Conservation (phyloP, 2,797 vertebrate genomes). For the Sphaeramia orbicularis region DNA sequence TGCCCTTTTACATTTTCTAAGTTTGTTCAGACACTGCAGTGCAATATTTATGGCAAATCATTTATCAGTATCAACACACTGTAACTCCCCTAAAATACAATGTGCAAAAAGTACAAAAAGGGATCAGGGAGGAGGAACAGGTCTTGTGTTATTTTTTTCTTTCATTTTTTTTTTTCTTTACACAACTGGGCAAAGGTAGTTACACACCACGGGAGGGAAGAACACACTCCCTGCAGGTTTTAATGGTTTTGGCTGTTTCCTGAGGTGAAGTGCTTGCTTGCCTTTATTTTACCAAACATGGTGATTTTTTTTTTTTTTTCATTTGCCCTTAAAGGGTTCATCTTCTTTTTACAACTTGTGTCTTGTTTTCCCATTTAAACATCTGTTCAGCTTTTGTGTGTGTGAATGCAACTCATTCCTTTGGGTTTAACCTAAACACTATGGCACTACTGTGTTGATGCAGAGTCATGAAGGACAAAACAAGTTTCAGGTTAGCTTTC, state of each 20-base stretch:
- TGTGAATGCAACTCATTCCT: no score
- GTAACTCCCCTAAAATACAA: constrained; percentile 43
- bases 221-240: constrained; percentile 49
- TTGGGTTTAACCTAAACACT: neutral
- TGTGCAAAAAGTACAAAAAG: constrained; percentile 16
- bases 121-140: constrained; percentile 33
- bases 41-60: constrained; percentile 44
- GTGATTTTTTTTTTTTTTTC: constrained; percentile 43
- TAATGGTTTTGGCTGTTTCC: constrained; percentile 48
- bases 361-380: constrained; percentile 5
- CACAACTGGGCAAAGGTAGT: constrained; percentile 64
- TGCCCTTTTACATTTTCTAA: neutral
- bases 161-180: no score
- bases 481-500: no score
- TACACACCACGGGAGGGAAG: constrained; percentile 33
- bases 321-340: constrained; percentile 19
- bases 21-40: constrained; percentile 21
- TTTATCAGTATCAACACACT: constrained; percentile 46
- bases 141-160: no score
- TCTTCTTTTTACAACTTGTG: neutral
- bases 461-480: no score
- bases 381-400: neutral
- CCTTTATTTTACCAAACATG: constrained; percentile 43
- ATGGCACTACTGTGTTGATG: no score
- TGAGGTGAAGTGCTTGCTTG: constrained; percentile 45